phyloP scores from a whole-genome alignment of 2,888 invertebrate genomes.

The Tetramorium bicarinatum region DNA sequence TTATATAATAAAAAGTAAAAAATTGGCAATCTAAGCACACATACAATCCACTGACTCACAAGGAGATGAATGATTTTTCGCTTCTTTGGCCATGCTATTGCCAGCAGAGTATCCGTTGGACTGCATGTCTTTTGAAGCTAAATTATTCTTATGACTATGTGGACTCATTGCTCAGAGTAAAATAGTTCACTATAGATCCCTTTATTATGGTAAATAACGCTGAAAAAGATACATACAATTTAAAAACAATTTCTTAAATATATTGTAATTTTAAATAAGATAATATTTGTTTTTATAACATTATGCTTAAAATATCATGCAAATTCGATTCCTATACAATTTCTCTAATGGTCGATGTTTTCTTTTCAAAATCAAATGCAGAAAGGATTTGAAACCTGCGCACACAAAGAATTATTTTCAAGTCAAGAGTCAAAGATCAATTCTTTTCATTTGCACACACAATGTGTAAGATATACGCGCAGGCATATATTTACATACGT shows the following conservation, averaged over 20 bases:
- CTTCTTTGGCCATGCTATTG: slow-evolving; percentile 76
- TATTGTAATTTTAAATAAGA: neutral
- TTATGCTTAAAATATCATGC: slow-evolving; percentile 2
- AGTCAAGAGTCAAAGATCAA: slow-evolving; percentile 77
- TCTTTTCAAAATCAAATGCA: neutral
- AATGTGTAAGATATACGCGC: slow-evolving; percentile 56
- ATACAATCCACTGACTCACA: slow-evolving; percentile 86
- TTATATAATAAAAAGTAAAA: slow-evolving; percentile 73
- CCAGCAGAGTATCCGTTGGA: slow-evolving; percentile 82
- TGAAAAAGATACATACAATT: slow-evolving; percentile 62
- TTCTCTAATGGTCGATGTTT: neutral
- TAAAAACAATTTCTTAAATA: neutral
- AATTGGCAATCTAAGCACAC: slow-evolving; percentile 84
- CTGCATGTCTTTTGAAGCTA: slow-evolving; percentile 83
- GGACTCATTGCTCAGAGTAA: slow-evolving; percentile 86
- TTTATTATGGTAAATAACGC: slow-evolving; percentile 60
- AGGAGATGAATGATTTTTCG: slow-evolving; percentile 84
- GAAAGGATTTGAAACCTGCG: neutral
- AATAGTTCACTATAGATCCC: slow-evolving; percentile 65
- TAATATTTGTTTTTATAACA: neutral
- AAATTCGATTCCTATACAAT: neutral
- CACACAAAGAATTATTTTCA: neutral
- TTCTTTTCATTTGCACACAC: slow-evolving; percentile 76
- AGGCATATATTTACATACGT: slow-evolving; percentile 21
- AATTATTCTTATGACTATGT: slow-evolving; percentile 87